Percentiles rank a stretch among this genome's conserved stretches.
These are phyloP conservation scores for Baccha elongata DNA, from an alignment of 2,888 invertebrate species.

Conservation along the genomic window DNA sequence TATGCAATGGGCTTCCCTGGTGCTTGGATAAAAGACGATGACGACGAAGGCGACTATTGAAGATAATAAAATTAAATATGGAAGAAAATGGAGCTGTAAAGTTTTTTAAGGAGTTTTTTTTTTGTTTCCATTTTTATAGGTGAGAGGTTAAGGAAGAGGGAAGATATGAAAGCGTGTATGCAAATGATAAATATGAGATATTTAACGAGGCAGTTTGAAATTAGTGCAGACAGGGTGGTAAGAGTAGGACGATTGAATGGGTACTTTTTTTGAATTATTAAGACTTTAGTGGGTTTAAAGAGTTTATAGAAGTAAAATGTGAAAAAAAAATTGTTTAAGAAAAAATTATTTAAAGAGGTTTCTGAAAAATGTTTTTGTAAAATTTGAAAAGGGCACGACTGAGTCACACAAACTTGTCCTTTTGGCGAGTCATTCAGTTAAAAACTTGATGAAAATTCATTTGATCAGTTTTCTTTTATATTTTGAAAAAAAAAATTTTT, in stretches of 20 bases:
- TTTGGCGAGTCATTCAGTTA: no score
- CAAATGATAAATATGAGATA: constrained; percentile 42
- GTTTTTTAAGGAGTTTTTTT: constrained; percentile 33
- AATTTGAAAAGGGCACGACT: no score
- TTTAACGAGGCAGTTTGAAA: constrained; percentile 32
- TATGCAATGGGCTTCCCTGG: constrained; percentile 7
- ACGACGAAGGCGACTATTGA: background rate
- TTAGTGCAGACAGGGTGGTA: constrained; percentile 43
- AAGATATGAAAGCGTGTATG: constrained; percentile 8
- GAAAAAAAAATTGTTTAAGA: no score
- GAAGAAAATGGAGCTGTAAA: constrained; percentile 53
- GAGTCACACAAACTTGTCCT: no score
- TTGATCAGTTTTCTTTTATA: no score
- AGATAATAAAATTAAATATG: constrained; percentile 55
- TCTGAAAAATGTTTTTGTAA: no score
- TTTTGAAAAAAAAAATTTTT: no score
- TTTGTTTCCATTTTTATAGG: background rate
- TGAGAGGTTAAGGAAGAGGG: constrained; percentile 11
- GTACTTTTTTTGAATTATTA: background rate
- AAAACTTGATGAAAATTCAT: no score
- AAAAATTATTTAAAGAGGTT: no score
- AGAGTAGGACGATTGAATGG: background rate
- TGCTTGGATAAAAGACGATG: constrained; percentile 12
- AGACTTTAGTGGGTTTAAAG: no score
- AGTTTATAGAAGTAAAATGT: no score